A percentile compares a stretch with the other conserved stretches of the same genome.
Conservation (phyloP, 2,113 vertebrate genomes). For the Pantherophis guttatus region DNA sequence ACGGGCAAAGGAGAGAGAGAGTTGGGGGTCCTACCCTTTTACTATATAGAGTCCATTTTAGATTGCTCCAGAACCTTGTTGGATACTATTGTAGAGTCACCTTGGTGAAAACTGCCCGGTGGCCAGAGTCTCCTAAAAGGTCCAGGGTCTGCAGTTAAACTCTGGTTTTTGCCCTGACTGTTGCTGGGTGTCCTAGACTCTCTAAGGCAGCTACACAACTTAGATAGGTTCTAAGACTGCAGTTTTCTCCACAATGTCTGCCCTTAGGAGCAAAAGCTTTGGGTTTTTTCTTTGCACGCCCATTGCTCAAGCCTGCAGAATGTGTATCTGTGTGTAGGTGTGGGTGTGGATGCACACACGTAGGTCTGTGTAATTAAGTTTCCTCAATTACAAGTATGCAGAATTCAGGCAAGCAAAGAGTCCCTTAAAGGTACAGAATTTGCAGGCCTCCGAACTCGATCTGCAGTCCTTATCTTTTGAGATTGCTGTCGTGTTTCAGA, state of each 20-base stretch:
- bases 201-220: not conserved
- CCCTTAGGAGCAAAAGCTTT: not conserved
- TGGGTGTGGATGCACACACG: not conserved
- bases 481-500: not conserved
- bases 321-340: not conserved
- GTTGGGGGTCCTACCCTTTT: not conserved
- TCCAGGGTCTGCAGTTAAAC: not conserved
- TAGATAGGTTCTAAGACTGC: not conserved
- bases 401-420: too few relatives aligned
- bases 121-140: not conserved
- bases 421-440: not conserved
- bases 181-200: not conserved
- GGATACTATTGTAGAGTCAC: not conserved
- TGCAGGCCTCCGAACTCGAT: not conserved
- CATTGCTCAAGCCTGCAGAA: not conserved
- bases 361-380: not conserved
- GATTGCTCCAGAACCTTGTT: not conserved
- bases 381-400: not conserved
- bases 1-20: not conserved
- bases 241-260: not conserved
- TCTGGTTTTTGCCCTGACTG: not conserved
- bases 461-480: conserved; percentile 15
- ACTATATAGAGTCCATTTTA: not conserved
- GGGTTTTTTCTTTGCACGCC: not conserved
- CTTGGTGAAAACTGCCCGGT: not conserved